Base-by-base conservation (phyloP, 2,888 invertebrate species). In the Stenichneumon culpator region DNA sequence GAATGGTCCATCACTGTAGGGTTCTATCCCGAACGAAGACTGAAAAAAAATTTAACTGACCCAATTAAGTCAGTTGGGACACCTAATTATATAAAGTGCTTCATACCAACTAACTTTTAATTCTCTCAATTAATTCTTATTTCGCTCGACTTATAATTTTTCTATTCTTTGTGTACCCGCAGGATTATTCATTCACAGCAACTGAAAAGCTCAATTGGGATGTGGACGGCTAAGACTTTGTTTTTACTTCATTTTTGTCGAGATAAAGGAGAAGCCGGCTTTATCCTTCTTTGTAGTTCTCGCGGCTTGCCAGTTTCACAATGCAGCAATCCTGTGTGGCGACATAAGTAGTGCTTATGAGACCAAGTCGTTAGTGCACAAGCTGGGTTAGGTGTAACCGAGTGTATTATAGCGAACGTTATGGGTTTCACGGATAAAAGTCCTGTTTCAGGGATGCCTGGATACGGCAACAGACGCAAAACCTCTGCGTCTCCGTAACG, bases 401-500 rank as follows among this genome's bases (percentile, higher is more conserved):
- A 57, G 57, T 25, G 22, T 57, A 52, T 52, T 44, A 44, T 16
- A 44, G 25, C 25, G 57, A 57, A 25, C 25, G 57, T 57, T 57
- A 63, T 44, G 16, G 28, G 28, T 32, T 63, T 63, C 60, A 16
- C 60, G 36, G 54, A 25, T 22, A 75, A 50, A 60, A n/a, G 44
- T 28, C 36, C 16, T 67, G 57, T 39, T 73, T 32, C 54, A 32
- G 39, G n/a, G 36, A 74, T 44, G 39, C 50, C 60, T 11, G 14
- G 22, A 50, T 36, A 28, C 44, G 39, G 69, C 32, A 32, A 50
- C 73, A 82, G 28, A 63, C 60, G 60, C 60, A 75, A 44, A 44
- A 67, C 69, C 75, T 68, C 22, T 44, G 63, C 47, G 39, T 39
- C 14, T 69, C 68, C n/a, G 63, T 63, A 63, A 16, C 14, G 32